Conservation (phyloP, 2,888 invertebrate genomes). For the Dynastes hyllus region DNA sequence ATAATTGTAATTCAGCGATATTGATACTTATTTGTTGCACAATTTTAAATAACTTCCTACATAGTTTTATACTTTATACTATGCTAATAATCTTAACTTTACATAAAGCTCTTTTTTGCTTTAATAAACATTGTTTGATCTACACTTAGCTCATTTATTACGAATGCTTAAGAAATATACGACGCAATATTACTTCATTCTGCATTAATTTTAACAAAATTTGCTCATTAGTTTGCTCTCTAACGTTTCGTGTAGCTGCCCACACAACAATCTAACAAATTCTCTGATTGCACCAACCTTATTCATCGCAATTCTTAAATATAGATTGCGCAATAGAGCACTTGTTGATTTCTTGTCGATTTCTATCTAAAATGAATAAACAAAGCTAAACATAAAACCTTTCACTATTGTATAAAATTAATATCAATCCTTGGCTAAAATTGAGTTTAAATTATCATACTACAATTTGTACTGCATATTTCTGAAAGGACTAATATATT, state of each 20-base stretch:
- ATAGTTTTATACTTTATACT: no score
- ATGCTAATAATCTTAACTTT: no score
- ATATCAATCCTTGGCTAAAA: not conserved
- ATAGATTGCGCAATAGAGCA: conserved; percentile 1
- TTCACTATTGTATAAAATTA: not conserved
- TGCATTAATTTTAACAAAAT: conserved; percentile 26
- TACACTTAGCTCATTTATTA: not conserved
- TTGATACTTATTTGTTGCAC: no score
- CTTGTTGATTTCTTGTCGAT: not conserved
- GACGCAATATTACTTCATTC: not conserved
- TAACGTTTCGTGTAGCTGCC: conserved; percentile 34
- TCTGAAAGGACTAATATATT: no score
- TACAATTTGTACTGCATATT: no score
- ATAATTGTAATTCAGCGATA: no score
- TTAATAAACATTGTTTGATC: not conserved
- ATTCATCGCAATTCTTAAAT: conserved; percentile 27
- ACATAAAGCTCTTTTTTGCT: not conserved
- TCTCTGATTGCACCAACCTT: not conserved
- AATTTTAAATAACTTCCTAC: no score
- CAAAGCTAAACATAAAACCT: not conserved
- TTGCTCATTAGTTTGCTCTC: conserved; percentile 32
- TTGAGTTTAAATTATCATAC: no score
- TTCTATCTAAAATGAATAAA: not conserved
- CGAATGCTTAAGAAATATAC: not conserved
- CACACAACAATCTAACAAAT: conserved; percentile 26